These are phyloP conservation scores for Champsocephalus esox DNA, from an alignment of 2,797 vertebrate genomes.

Conservation along the genomic window DNA sequence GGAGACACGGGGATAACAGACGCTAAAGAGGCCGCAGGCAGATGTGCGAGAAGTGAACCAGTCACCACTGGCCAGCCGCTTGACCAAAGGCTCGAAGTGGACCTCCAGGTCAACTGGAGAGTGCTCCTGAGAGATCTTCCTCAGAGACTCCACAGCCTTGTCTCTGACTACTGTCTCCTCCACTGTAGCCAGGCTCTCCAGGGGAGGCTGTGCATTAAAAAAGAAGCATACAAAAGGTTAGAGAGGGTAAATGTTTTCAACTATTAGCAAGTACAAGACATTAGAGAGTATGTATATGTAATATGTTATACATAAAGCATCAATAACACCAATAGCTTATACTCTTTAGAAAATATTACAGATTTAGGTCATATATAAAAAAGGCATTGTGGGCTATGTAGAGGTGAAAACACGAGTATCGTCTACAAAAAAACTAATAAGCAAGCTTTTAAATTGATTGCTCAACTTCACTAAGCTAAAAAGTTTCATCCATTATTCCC, in stretches of 20 bases:
- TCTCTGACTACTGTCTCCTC: conserved; percentile 91
- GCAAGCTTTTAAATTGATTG: neutral
- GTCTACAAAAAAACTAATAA: neutral
- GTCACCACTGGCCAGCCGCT: conserved; percentile 89
- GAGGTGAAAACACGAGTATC: no score
- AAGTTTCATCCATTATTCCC: neutral
- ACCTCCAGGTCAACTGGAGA: conserved; percentile 90
- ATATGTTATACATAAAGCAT: neutral
- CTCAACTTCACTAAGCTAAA: neutral
- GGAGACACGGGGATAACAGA: conserved; percentile 90
- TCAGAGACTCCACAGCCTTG: conserved; percentile 90
- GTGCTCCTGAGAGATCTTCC: conserved; percentile 91
- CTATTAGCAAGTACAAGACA: neutral
- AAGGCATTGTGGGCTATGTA: no score
- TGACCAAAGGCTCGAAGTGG: conserved; percentile 90
- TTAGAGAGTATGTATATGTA: neutral
- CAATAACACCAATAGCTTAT: neutral
- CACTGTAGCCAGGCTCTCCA: conserved; percentile 90
- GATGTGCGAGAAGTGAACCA: conserved; percentile 93
- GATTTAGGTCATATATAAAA: neutral
- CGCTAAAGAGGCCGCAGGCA: conserved; percentile 90
- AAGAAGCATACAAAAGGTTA: neutral
- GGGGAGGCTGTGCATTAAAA: conserved; percentile 80
- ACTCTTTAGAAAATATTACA: neutral
- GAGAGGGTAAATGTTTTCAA: neutral